Conservation (phyloP, 2,888 invertebrate species). For the Ophraella communa region DNA sequence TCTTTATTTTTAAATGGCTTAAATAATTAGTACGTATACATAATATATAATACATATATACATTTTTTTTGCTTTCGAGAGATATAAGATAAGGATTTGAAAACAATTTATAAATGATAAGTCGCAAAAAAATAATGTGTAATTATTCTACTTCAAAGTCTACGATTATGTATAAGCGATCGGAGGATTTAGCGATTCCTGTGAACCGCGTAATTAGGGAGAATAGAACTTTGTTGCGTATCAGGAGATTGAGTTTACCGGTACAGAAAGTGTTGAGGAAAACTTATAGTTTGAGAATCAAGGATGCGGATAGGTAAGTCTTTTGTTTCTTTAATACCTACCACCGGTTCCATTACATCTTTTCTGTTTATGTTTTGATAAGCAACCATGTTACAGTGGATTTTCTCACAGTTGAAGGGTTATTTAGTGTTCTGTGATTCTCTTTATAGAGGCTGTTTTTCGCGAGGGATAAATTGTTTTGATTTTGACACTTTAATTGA, state of each 20-base stretch:
- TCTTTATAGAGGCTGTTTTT: too few species aligned
- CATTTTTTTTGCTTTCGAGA: not conserved
- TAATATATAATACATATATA: not conserved
- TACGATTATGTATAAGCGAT: not conserved
- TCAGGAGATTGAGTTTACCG: constrained; percentile 47
- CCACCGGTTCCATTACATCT: too few species aligned
- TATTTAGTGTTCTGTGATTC: too few species aligned
- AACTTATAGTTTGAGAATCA: constrained; percentile 23
- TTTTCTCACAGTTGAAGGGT: too few species aligned
- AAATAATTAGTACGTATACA: not conserved
- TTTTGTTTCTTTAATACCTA: not conserved
- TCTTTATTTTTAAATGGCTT: not conserved
- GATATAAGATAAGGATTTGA: not conserved
- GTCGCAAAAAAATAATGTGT: not conserved
- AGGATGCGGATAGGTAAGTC: constrained; percentile 20
- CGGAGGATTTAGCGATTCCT: constrained; percentile 4
- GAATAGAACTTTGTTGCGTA: constrained; percentile 10
- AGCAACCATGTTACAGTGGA: too few species aligned
- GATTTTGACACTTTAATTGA: too few species aligned
- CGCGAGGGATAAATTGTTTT: too few species aligned
- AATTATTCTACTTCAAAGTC: not conserved
- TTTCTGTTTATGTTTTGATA: too few species aligned
- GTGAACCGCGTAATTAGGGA: constrained; percentile 8
- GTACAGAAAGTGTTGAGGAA: constrained; percentile 41
- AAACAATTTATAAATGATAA: not conserved